Evolutionary conservation across 2,797 vertebrate species (phyloP).

Genomic region (Phoxinus dragarum): DNA sequence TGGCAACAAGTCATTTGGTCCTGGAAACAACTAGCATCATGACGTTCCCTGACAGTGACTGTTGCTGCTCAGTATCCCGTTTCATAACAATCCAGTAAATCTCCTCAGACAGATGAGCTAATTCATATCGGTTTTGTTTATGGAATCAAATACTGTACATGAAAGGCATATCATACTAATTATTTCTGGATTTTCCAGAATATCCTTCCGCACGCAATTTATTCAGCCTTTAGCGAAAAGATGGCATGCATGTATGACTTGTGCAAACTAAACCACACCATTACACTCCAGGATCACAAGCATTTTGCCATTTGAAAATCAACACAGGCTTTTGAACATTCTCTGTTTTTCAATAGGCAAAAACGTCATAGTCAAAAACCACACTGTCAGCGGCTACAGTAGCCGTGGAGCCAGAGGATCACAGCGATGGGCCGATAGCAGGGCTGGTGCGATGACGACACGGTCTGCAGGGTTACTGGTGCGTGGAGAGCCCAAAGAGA

Average conservation of each 20-base stretch:
- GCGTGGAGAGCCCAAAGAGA: slow-evolving; percentile 34
- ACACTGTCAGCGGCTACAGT: background rate
- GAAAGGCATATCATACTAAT: slow-evolving; percentile 18
- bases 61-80: slow-evolving; percentile 18
- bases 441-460: slow-evolving; percentile 23
- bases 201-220: slow-evolving; percentile 34
- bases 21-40: slow-evolving; percentile 18
- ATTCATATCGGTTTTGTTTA: slow-evolving; percentile 40
- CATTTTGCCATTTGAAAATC: slow-evolving; percentile 29
- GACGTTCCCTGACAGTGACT: slow-evolving; percentile 5
- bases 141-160: slow-evolving; percentile 14
- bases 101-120: slow-evolving; percentile 26
- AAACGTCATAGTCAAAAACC: slow-evolving; percentile 17
- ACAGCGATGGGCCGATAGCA: slow-evolving; percentile 32
- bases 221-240: background rate
- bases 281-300: slow-evolving; percentile 16
- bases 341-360: background rate
- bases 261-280: slow-evolving; percentile 31
- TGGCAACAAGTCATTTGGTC: slow-evolving; percentile 10
- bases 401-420: slow-evolving; percentile 36
- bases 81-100: slow-evolving; percentile 30
- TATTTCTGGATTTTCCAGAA: slow-evolving; percentile 46
- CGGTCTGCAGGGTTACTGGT: slow-evolving; percentile 32
- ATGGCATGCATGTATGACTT: slow-evolving; percentile 17
- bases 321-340: slow-evolving; percentile 5